Evolutionary conservation across 1,140 invertebrate genomes (phyloP), one percentile per base, ranked within the genome.

Genomic region (Hylaeus volcanicus): DNA sequence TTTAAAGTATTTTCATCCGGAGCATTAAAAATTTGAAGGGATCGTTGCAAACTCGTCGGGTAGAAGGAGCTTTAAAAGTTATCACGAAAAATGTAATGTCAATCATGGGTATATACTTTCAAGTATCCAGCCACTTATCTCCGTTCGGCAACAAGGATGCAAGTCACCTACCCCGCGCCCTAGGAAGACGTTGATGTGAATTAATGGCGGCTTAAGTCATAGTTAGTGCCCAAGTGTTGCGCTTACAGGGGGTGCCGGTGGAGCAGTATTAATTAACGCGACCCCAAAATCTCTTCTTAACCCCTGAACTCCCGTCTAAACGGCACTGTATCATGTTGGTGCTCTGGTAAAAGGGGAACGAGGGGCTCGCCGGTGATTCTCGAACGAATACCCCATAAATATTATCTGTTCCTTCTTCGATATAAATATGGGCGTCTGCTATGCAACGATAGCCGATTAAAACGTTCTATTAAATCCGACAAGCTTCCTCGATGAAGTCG

Each of bases 141-240:
- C 85, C 60, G 79, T 92, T 89, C 77, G 84, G 89, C 92, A 92
- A 92, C 84, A 91, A 92, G 91, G 87, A 91, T 91, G 91, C 92
- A 92, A 92, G 91, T 92, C 91, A 92, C 85, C 81, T 43, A 78
- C 84, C 87, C 74, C 81, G 74, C 63, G 78, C 89, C 86, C 88
- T 93, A 92, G 89, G 74, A 92, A 93, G 92, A 93, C 92, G 88
- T 93, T 93, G 92, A 93, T 92, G 92, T 93, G 92, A 93, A 93
- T 93, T 93, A 93, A 93, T 93, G 92, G 90, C 83, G 84, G 92
- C 91, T 92, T 93, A 92, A 91, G 90, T 88, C 79, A 79, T 88
- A 88, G 86, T 88, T 82, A 84, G 86, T 64, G 69, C 69, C 80
- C 73, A 70, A 83, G 78, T 83, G 56, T 86, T 77, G 69, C 75